These are phyloP conservation scores for Catocala nupta DNA, from an alignment of 2,888 invertebrate species.

Conservation along the genomic window DNA sequence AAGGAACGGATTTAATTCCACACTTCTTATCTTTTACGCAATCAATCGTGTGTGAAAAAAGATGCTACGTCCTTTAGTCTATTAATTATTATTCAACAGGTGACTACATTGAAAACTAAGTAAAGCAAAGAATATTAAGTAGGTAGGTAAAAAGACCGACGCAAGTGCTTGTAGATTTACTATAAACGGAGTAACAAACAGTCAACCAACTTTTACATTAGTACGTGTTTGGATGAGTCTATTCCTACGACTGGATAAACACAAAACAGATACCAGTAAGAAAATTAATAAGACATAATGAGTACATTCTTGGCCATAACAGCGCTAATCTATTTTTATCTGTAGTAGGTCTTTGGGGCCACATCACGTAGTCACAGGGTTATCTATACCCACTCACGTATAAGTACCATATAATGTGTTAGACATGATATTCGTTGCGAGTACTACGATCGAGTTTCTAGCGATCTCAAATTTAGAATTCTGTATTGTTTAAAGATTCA, in stretches of 20 bases:
- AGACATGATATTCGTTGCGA: background rate
- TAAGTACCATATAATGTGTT: constrained; percentile 45
- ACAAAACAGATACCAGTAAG: background rate
- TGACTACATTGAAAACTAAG: too few species aligned
- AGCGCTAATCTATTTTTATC: constrained; percentile 60
- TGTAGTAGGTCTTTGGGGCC: constrained; percentile 48
- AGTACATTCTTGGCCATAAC: constrained; percentile 34
- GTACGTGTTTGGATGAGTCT: background rate
- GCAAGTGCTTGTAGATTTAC: too few species aligned
- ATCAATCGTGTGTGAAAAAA: too few species aligned
- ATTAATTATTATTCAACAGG: too few species aligned
- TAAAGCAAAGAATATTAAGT: too few species aligned
- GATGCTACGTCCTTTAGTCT: too few species aligned
- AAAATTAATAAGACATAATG: constrained; percentile 20
- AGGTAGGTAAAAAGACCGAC: too few species aligned
- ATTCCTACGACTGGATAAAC: background rate
- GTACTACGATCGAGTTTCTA: background rate
- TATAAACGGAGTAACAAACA: too few species aligned
- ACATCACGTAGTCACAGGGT: constrained; percentile 58
- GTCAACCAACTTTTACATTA: background rate
- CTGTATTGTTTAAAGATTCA: background rate
- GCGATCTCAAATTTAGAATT: constrained; percentile 2
- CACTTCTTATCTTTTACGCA: too few species aligned
- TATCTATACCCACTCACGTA: constrained; percentile 48
- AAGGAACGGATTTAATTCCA: too few species aligned